A percentile compares a stretch with the other conserved stretches of the same genome.
phyloP scores from a whole-genome alignment of 2,888 invertebrate genomes.

The Archaeoteleia sp. region DNA sequence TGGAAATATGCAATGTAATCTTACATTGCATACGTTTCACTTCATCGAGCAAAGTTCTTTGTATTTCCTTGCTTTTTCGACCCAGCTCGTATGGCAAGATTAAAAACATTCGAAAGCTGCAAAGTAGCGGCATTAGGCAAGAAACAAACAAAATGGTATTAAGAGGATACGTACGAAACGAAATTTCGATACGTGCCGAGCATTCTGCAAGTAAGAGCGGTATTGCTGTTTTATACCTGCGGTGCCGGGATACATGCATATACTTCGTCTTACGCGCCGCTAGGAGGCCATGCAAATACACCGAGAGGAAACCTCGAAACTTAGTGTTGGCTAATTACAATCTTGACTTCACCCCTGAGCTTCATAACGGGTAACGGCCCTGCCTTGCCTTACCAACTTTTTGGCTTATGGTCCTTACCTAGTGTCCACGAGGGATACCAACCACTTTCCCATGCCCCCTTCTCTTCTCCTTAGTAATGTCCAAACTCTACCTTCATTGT shows the following conservation, averaged over 20 bases:
- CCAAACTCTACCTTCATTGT: constrained; percentile 39
- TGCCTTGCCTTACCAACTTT: constrained; percentile 67
- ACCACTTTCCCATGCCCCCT: constrained; percentile 28
- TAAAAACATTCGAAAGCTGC: constrained; percentile 41
- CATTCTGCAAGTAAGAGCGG: constrained; percentile 58
- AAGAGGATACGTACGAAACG: constrained; percentile 60
- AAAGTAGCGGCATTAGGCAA: constrained; percentile 42
- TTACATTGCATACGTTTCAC: too few relatives aligned
- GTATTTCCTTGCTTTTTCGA: too few relatives aligned
- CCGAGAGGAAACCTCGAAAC: constrained; percentile 67
- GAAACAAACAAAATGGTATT: constrained; percentile 48
- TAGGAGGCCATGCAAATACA: constrained; percentile 66
- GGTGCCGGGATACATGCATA: constrained; percentile 35
- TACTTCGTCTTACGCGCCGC: constrained; percentile 38
- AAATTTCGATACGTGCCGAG: constrained; percentile 71
- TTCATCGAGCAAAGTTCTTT: too few relatives aligned
- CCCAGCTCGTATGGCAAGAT: too few relatives aligned
- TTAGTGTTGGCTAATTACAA: constrained; percentile 73
- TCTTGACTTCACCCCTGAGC: constrained; percentile 73
- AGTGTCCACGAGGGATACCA: constrained; percentile 69
- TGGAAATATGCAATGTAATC: too few relatives aligned
- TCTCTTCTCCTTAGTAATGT: constrained; percentile 15
- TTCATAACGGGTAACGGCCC: constrained; percentile 70
- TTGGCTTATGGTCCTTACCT: constrained; percentile 72
- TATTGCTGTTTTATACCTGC: constrained; percentile 49